Evolutionary conservation across 2,113 vertebrate genomes (phyloP).

Genomic region (Pomatorhinus ruficollis): DNA sequence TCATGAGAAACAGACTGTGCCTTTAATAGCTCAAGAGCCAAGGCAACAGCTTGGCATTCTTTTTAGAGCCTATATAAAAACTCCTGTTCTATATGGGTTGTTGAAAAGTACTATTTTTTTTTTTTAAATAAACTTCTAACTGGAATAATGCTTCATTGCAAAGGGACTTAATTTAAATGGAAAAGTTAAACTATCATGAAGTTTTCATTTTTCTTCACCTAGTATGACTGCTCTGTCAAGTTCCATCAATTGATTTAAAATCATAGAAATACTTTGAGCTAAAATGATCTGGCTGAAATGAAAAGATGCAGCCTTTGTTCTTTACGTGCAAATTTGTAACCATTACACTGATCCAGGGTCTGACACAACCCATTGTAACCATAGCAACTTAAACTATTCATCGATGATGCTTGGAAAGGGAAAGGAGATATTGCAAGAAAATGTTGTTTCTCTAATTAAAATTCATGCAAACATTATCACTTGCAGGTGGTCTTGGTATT

Average conservation of each 20-base stretch:
- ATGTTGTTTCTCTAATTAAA: conserved; percentile 49
- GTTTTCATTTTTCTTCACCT: conserved; percentile 64
- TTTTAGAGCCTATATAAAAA: conserved; percentile 63
- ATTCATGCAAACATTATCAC: conserved; percentile 24
- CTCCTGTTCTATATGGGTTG: conserved; percentile 32
- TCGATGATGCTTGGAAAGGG: conserved; percentile 12
- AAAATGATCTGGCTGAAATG: conserved; percentile 23
- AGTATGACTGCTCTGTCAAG: conserved; percentile 13
- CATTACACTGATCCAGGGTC: conserved; percentile 40
- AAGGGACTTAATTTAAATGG: conserved; percentile 57
- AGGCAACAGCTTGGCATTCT: conserved; percentile 54
- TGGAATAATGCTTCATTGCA: conserved; percentile 67
- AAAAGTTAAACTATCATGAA: conserved; percentile 59
- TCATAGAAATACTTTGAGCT: neutral
- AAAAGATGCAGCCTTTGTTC: conserved; percentile 23
- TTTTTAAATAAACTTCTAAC: conserved; percentile 59
- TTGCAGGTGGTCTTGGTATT: conserved; percentile 32
- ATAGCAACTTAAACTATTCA: conserved; percentile 53
- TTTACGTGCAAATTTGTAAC: conserved; percentile 36
- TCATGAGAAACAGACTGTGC: conserved; percentile 55
- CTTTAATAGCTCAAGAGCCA: conserved; percentile 45
- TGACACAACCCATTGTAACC: conserved; percentile 42
- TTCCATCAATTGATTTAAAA: conserved; percentile 9
- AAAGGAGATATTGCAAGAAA: conserved; percentile 49
- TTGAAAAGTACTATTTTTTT: conserved; percentile 65